Percentiles rank a stretch among this genome's conserved stretches.
Conservation (phyloP, 2,113 vertebrate genomes). For the Atrichornis clamosus region DNA sequence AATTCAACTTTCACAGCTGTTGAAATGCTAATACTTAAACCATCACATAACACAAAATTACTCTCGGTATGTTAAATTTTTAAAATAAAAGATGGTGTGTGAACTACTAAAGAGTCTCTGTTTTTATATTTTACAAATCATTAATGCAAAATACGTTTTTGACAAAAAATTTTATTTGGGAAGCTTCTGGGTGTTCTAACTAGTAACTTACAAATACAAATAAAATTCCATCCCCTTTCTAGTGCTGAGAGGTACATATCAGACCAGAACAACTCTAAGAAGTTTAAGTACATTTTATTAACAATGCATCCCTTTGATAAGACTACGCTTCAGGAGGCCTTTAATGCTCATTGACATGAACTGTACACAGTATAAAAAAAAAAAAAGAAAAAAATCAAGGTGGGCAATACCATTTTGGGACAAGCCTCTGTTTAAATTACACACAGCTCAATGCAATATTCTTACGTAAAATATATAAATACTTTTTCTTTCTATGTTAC, state of each 20-base stretch:
- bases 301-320: slow-evolving; percentile 95
- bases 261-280: slow-evolving; percentile 38
- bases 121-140: neutral
- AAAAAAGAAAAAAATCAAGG: slow-evolving; percentile 72
- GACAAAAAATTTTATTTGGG: neutral
- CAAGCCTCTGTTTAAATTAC: slow-evolving; percentile 84
- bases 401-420: slow-evolving; percentile 79
- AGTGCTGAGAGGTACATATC: neutral
- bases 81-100: neutral
- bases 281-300: slow-evolving; percentile 89
- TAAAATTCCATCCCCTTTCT: neutral
- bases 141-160: neutral
- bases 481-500: slow-evolving; percentile 95
- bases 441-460: slow-evolving; percentile 91
- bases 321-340: slow-evolving; percentile 90
- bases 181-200: neutral
- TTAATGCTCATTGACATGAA: slow-evolving; percentile 89
- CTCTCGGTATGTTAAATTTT: neutral
- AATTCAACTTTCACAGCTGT: neutral
- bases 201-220: neutral
- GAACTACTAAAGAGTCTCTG: neutral
- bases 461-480: slow-evolving; percentile 99
- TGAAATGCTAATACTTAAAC: neutral
- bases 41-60: neutral
- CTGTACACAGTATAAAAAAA: slow-evolving; percentile 93